phyloP scores from a whole-genome alignment of 2,888 invertebrate species.

The Lamellibrachia satsuma region DNA sequence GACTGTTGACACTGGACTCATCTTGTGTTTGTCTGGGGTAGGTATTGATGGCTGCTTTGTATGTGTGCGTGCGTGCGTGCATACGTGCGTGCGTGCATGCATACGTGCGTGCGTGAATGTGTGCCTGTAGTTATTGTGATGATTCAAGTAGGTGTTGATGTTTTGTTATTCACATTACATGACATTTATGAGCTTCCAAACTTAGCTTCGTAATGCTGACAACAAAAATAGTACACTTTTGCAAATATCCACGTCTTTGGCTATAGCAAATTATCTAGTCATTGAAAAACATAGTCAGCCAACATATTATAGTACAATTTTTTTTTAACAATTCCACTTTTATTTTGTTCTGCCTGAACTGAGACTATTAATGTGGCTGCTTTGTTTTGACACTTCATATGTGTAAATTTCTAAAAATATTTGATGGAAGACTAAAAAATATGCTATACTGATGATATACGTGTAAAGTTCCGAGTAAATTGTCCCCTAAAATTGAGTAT shows the following conservation, averaged over 20 bases:
- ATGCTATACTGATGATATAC: neutral
- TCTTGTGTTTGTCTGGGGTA: conserved; percentile 52
- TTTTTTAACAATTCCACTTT: neutral
- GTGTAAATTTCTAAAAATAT: neutral
- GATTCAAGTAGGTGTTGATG: neutral
- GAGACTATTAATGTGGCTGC: neutral
- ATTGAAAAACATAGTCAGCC: neutral
- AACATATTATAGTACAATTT: neutral
- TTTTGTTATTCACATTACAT: neutral
- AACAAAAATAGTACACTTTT: neutral
- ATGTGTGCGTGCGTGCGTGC: neutral
- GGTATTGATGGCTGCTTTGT: conserved; percentile 28
- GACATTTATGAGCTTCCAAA: neutral
- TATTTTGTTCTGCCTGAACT: neutral
- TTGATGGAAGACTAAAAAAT: neutral
- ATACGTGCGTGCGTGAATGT: neutral
- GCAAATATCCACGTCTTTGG: neutral
- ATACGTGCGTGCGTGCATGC: neutral
- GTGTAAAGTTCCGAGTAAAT: neutral
- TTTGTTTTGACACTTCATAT: neutral
- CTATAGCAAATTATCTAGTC: neutral
- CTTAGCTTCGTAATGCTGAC: neutral
- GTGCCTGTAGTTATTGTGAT: neutral
- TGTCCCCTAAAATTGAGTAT: neutral
- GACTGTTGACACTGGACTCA: conserved; percentile 47